Evolutionary conservation across 2,888 invertebrate genomes (phyloP).

Genomic region (Agrochola macilenta): DNA sequence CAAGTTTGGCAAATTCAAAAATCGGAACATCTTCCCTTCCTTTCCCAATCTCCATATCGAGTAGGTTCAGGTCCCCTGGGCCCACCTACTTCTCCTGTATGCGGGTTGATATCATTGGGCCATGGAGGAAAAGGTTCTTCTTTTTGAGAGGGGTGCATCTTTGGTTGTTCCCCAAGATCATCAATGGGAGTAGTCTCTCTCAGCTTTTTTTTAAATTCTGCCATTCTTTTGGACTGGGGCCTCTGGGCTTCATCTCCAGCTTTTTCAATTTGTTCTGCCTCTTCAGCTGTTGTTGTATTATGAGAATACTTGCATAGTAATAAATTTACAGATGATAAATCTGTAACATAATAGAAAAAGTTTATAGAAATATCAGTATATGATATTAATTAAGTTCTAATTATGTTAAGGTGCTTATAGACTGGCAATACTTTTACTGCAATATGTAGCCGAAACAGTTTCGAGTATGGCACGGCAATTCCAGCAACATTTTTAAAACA

Average conservation of each 20-base stretch:
- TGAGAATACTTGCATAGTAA: conserved; percentile 70
- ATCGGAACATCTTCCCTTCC: conserved; percentile 99
- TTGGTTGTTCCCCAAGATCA: conserved; percentile 94
- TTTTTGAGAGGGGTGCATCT: conserved; percentile 93
- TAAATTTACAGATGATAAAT: conserved; percentile 32
- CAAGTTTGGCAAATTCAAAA: conserved; percentile 91
- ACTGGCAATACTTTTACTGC: no score
- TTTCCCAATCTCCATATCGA: conserved; percentile 99
- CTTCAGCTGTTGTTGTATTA: conserved; percentile 65
- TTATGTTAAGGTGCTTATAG: background rate
- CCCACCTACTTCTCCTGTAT: conserved; percentile 98
- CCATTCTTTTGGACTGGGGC: conserved; percentile 85
- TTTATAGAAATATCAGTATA: background rate
- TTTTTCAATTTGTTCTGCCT: conserved; percentile 46
- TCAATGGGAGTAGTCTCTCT: conserved; percentile 92
- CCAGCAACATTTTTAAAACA: background rate
- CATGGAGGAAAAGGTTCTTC: conserved; percentile 95
- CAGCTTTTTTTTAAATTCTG: conserved; percentile 94
- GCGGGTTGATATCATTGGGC: conserved; percentile 97
- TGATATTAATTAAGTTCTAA: background rate
- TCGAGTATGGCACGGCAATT: background rate
- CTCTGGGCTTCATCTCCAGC: conserved; percentile 65
- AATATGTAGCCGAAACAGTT: background rate
- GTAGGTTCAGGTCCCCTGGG: conserved; percentile 99
- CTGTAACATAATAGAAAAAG: conserved; percentile 43